Evolutionary conservation across 2,888 invertebrate genomes (phyloP).

Genomic region (Lasioglossum oenotherae): DNA sequence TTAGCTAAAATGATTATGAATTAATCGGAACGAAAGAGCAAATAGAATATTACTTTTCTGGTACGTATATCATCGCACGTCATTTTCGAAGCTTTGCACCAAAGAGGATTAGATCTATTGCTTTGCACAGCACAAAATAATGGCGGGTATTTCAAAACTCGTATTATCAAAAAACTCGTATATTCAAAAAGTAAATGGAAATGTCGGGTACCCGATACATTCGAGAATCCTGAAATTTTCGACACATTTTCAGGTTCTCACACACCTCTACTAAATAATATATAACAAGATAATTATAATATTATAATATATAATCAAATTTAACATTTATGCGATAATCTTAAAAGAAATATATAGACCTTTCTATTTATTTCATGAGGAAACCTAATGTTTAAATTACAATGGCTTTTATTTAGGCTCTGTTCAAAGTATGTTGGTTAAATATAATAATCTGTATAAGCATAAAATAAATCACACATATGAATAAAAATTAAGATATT

Average conservation of each 20-base stretch:
- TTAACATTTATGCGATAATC: not conserved
- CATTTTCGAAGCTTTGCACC: not conserved
- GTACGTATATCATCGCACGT: no score
- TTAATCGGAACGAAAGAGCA: no score
- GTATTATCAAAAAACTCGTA: no score
- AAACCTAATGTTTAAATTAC: not conserved
- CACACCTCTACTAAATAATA: not conserved
- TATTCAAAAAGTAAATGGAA: no score
- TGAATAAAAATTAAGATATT: no score
- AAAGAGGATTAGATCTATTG: no score
- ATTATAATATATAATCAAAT: not conserved
- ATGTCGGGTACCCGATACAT: no score
- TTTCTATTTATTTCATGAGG: not conserved
- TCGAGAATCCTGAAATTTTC: no score
- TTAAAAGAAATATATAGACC: not conserved
- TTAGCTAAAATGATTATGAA: no score
- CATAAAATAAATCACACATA: not conserved
- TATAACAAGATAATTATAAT: not conserved
- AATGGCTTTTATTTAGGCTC: not conserved
- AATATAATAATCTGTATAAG: not conserved
- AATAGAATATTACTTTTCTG: no score
- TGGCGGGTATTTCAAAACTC: not conserved
- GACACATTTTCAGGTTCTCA: no score
- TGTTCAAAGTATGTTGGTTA: not conserved
- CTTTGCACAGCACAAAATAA: not conserved